phyloP scores from a whole-genome alignment of 2,113 vertebrate genomes.

The Pristiophorus japonicus region DNA sequence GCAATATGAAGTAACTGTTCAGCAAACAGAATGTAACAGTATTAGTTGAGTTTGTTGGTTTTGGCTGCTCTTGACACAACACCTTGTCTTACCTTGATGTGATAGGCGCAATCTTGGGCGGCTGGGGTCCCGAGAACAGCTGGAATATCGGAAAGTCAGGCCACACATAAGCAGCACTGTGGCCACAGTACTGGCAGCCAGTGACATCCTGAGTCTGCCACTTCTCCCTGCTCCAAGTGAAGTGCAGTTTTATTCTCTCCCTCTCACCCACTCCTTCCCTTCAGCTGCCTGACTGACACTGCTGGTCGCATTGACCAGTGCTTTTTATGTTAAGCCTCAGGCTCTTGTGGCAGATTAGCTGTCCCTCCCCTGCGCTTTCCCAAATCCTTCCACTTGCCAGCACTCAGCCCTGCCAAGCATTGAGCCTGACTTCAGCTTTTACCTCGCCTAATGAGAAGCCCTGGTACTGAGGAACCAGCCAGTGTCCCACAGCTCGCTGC shows the following conservation, averaged over 20 bases:
- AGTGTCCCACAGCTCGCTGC: no score
- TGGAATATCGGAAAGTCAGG: conserved; percentile 48
- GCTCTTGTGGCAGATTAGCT: conserved; percentile 51
- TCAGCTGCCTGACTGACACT: conserved; percentile 22
- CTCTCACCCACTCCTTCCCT: neutral
- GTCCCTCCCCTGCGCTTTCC: conserved; percentile 48
- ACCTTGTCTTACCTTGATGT: conserved; percentile 69
- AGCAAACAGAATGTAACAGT: conserved; percentile 35
- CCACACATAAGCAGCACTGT: conserved; percentile 51
- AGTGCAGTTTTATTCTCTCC: neutral
- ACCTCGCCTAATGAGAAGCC: conserved; percentile 65
- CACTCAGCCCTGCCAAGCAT: conserved; percentile 56
- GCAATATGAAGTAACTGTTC: neutral
- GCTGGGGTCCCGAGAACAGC: conserved; percentile 50
- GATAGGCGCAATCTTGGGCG: conserved; percentile 70
- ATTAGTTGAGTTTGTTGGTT: conserved; percentile 41
- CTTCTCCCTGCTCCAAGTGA: neutral
- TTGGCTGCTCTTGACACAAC: conserved; percentile 22
- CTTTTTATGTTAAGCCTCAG: conserved; percentile 42
- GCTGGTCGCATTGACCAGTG: neutral
- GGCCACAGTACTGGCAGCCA: conserved; percentile 45
- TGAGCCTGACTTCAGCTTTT: conserved; percentile 63
- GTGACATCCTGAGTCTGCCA: conserved; percentile 51
- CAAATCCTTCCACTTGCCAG: conserved; percentile 12
- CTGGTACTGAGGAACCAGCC: no score